Conservation (phyloP, 2,113 vertebrate genomes). For the Rhipidura dahli region DNA sequence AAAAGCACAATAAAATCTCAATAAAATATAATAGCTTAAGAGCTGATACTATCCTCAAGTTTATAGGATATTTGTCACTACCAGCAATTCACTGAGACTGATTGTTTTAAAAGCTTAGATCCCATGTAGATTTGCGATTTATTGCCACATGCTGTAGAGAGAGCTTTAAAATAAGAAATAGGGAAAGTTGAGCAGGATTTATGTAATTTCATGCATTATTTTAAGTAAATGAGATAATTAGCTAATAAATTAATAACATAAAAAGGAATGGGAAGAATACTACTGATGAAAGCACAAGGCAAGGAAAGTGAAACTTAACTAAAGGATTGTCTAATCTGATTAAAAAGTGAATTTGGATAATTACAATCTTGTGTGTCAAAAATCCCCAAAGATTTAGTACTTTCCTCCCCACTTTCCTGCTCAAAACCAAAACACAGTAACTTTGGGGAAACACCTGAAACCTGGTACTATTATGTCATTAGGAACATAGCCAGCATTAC, state of each 20-base stretch:
- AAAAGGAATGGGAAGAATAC: not conserved
- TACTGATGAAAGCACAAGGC: not conserved
- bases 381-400: not conserved
- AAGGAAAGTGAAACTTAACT: not conserved
- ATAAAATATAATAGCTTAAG: not conserved
- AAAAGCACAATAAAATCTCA: not conserved
- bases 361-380: not conserved
- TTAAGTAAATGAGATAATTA: not conserved
- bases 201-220: not conserved
- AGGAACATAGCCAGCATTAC: not conserved
- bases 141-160: not conserved
- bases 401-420: not conserved
- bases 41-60: not conserved
- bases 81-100: not conserved
- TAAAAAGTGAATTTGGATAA: not conserved
- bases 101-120: not conserved
- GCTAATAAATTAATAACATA: not conserved
- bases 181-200: not conserved
- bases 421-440: not conserved
- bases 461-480: not conserved
- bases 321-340: not conserved
- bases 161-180: not conserved
- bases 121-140: not conserved
- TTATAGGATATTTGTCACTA: not conserved
- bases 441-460: not conserved